A percentile compares a stretch with the other conserved stretches of the same genome.
Evolutionary conservation across 2,113 vertebrate genomes (phyloP).

Genomic region (Hydrolagus affinis): DNA sequence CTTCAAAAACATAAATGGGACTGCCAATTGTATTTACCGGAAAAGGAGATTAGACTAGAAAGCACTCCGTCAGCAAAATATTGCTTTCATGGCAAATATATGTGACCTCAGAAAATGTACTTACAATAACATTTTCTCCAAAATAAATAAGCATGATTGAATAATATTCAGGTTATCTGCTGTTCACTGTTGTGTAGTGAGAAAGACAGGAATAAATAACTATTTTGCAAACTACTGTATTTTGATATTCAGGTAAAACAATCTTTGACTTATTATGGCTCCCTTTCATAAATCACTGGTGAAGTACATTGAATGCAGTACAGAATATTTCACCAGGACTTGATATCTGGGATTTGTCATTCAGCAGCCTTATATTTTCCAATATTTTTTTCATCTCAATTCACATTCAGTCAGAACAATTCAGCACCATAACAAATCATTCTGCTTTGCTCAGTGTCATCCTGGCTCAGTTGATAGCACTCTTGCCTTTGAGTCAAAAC

Average conservation of each 20-base stretch:
- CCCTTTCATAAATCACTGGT: background rate
- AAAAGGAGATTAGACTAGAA: background rate
- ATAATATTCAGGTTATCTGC: background rate
- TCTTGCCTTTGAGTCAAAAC: too few species aligned
- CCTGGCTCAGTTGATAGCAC: too few species aligned
- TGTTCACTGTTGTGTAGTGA: background rate
- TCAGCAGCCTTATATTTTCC: background rate
- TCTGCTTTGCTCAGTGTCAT: too few species aligned
- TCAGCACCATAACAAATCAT: too few species aligned
- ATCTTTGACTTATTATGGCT: background rate
- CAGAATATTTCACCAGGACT: too few species aligned
- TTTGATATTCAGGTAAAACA: background rate
- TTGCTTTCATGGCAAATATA: background rate
- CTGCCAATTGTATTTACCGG: background rate
- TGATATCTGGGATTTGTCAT: background rate
- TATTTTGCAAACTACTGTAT: background rate
- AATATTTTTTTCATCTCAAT: background rate
- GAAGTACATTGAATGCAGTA: background rate
- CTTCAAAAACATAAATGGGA: too few species aligned
- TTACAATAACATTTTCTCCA: background rate
- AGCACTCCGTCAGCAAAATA: background rate
- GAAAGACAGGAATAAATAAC: background rate
- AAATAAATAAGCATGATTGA: background rate
- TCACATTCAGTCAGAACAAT: too few species aligned
- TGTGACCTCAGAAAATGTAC: background rate